A percentile compares a stretch with the other conserved stretches of the same genome.
phyloP scores from a whole-genome alignment of 2,797 vertebrate genomes.

The Sylvilagus floridanus region DNA sequence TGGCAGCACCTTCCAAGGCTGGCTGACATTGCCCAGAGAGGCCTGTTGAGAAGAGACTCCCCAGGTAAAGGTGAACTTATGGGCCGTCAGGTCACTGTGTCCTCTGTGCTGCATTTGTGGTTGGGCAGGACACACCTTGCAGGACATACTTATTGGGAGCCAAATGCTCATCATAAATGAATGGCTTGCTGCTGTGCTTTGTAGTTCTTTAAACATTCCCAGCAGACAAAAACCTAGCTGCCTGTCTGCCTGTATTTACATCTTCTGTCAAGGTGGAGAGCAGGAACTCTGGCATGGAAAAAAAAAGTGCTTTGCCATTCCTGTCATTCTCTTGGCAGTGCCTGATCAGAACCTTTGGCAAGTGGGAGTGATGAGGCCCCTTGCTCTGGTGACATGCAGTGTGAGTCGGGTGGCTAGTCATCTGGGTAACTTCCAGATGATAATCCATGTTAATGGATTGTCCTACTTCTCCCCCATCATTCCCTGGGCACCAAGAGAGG shows the following conservation, averaged over 20 bases:
- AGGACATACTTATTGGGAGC: constrained; percentile 51
- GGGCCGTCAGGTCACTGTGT: fast-evolving
- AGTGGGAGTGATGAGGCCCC: constrained; percentile 17
- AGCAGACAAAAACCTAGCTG: constrained; percentile 59
- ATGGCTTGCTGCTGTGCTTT: constrained; percentile 70
- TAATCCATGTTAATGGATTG: neutral
- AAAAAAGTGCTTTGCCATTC: constrained; percentile 66
- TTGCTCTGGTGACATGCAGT: neutral
- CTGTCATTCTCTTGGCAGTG: constrained; percentile 72
- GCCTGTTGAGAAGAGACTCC: neutral
- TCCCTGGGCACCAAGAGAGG: neutral
- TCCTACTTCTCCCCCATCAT: neutral
- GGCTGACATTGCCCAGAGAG: neutral
- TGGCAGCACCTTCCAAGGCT: neutral
- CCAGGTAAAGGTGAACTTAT: neutral
- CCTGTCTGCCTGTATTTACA: constrained; percentile 76
- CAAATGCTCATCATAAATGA: constrained; percentile 70
- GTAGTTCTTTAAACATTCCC: constrained; percentile 77
- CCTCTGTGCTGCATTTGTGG: neutral
- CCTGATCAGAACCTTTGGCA: constrained; percentile 60
- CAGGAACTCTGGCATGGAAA: constrained; percentile 49
- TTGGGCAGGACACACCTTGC: neutral
- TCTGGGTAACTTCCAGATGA: constrained; percentile 28
- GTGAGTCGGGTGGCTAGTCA: neutral
- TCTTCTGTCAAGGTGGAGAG: neutral